Evolutionary conservation across 2,888 invertebrate species (phyloP), one percentile per base, ranked within the genome.

Genomic region (Esperia sulphurella): DNA sequence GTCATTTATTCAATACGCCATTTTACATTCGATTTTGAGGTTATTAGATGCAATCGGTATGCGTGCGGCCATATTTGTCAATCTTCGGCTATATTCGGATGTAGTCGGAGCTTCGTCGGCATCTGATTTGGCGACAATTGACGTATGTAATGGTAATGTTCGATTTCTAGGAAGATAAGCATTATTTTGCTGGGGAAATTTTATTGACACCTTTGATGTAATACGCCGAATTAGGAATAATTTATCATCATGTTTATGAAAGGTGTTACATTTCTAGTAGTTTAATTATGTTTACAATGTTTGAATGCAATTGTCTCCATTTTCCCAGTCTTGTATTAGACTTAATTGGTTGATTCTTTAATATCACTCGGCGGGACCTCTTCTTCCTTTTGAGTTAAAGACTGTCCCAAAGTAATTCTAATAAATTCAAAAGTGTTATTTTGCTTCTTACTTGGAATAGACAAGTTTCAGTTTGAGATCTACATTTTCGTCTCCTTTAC

Each of bases 31-130:
- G 79, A 81, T 86, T 88, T 88, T 88, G 86, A 86, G 82, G 86
- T 87, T 87, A 88, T 87, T 85, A 88, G 86, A 89, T 88, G 88
- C 89, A 86, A 87, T 87, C 89, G 86, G 84, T 81, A 80, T 86
- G 79, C 77, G 79, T 72, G 75, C 84, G 75, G 84, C 85, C 86
- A 84, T 85, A 67, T 85, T 85, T 73, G 83, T 69, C 65, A 71
- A 55, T 55, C 61, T 62, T 82, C 81, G 85, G 73, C 77, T 78
- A 54, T 79, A 75, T 83, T 85, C 83, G 83, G 78, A 29, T 50
- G 48, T 61, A 63, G 70, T 85, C 82, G 83, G 79, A 61, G 66
- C 55, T 68, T 59, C n/a, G 67, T 72, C 69, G 77, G 60, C 55
- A 54, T 70, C 61, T 46, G 69, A 61, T 79, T 82, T 71, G 77